These are phyloP conservation scores for Acropternis orthonyx DNA, from an alignment of 2,797 vertebrate species.

Conservation along the genomic window DNA sequence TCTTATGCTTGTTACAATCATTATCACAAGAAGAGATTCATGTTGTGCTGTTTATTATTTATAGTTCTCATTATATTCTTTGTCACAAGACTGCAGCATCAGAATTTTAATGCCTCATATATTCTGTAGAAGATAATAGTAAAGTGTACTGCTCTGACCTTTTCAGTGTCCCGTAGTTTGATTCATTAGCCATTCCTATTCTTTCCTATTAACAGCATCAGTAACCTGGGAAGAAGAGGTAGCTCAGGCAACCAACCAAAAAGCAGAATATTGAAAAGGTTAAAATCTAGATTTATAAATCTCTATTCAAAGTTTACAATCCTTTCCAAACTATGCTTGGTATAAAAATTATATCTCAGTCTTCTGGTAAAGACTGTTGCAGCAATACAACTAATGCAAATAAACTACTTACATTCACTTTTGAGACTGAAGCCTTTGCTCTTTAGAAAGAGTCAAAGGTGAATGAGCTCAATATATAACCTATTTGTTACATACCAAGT, in stretches of 20 bases:
- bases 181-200: conserved; percentile 71
- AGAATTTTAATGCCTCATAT: conserved; percentile 70
- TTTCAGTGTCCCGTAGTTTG: conserved; percentile 64
- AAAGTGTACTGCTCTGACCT: conserved; percentile 71
- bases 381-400: conserved; percentile 36
- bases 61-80: conserved; percentile 74
- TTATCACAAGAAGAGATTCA: conserved; percentile 62
- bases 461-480: neutral
- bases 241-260: conserved; percentile 58
- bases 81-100: conserved; percentile 59
- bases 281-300: conserved; percentile 66
- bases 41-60: conserved; percentile 72
- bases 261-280: conserved; percentile 65
- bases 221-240: conserved; percentile 43
- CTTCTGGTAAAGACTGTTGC: neutral
- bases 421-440: neutral
- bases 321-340: conserved; percentile 30
- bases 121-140: conserved; percentile 64
- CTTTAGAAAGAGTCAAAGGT: neutral
- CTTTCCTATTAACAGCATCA: conserved; percentile 58
- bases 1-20: conserved; percentile 47
- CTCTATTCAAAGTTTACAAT: conserved; percentile 58
- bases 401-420: neutral
- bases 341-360: conserved; percentile 37
- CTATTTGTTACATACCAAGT: neutral